Evolutionary conservation across 1,140 invertebrate genomes (phyloP).

Genomic region (Lepidurus apus): DNA sequence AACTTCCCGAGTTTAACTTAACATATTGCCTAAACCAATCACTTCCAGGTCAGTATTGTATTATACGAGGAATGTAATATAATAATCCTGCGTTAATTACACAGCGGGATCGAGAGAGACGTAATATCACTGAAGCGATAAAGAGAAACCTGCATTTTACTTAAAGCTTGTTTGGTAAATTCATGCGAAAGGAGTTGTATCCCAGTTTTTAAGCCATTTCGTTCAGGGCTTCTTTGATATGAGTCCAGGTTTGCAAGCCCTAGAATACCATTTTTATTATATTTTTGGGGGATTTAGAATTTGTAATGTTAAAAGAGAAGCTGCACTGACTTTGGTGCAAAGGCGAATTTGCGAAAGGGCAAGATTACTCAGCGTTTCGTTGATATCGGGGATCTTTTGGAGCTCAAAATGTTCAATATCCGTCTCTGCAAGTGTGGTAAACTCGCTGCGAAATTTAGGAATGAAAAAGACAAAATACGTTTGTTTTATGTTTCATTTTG

Average conservation of each 20-base stretch:
- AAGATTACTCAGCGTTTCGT: slow-evolving; percentile 68
- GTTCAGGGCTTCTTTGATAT: slow-evolving; percentile 66
- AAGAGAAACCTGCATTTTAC: not conserved
- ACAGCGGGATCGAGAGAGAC: not conserved
- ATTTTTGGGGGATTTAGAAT: slow-evolving; percentile 22
- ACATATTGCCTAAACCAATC: too few relatives aligned
- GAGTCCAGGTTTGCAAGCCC: slow-evolving; percentile 66
- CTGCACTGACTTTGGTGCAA: slow-evolving; percentile 62
- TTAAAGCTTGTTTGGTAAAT: not conserved
- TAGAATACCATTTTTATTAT: slow-evolving; percentile 45
- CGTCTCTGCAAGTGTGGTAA: slow-evolving; percentile 61
- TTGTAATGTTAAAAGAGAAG: not conserved
- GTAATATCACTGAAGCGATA: not conserved
- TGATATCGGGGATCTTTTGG: slow-evolving; percentile 68
- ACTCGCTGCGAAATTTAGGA: slow-evolving; percentile 54
- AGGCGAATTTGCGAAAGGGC: slow-evolving; percentile 72
- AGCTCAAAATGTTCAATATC: slow-evolving; percentile 72
- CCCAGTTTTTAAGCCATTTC: slow-evolving; percentile 48
- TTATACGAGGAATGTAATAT: not conserved
- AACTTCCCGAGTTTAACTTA: too few relatives aligned
- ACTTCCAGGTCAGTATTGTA: too few relatives aligned
- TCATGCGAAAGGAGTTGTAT: not conserved
- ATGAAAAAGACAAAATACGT: not conserved
- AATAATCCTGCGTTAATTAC: not conserved
- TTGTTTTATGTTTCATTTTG: not conserved